phyloP scores from a whole-genome alignment of 1,140 invertebrate genomes.

The Frieseomelitta varia region DNA sequence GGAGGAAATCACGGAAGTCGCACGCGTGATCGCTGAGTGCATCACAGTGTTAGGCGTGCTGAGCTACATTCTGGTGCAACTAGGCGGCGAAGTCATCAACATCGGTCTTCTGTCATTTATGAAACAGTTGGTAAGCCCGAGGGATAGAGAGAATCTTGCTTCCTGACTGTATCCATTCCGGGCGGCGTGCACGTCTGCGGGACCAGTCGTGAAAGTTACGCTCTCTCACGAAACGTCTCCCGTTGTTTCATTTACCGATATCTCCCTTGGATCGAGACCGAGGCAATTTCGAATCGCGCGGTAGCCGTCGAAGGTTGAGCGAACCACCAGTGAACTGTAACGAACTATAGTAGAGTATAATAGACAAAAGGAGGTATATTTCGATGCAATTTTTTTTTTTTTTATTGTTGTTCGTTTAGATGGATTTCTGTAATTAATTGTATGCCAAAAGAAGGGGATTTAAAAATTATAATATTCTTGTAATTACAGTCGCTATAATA shows the following conservation, averaged over 20 bases:
- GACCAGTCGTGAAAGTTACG: neutral
- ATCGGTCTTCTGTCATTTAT: constrained; percentile 95
- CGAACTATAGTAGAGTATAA: constrained; percentile 13
- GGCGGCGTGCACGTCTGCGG: neutral
- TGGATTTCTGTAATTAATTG: neutral
- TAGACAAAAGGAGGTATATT: neutral
- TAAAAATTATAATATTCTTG: no score
- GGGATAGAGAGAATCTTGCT: neutral
- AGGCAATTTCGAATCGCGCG: constrained; percentile 44
- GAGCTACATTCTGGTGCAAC: constrained; percentile 94
- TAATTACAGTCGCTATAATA: no score
- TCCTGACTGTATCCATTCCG: neutral
- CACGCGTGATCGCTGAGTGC: constrained; percentile 85
- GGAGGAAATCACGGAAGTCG: constrained; percentile 82
- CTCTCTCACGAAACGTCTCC: neutral
- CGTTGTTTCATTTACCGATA: constrained; percentile 21
- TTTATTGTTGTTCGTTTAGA: neutral
- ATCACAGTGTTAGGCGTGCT: constrained; percentile 92
- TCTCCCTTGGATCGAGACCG: neutral
- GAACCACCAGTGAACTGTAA: constrained; percentile 48
- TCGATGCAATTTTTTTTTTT: neutral
- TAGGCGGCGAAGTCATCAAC: constrained; percentile 96
- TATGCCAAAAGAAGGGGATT: no score
- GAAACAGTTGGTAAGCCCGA: constrained; percentile 92
- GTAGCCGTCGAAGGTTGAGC: constrained; percentile 36